These are phyloP conservation scores for Anorthoa munda DNA, from an alignment of 2,888 invertebrate genomes.

Conservation along the genomic window DNA sequence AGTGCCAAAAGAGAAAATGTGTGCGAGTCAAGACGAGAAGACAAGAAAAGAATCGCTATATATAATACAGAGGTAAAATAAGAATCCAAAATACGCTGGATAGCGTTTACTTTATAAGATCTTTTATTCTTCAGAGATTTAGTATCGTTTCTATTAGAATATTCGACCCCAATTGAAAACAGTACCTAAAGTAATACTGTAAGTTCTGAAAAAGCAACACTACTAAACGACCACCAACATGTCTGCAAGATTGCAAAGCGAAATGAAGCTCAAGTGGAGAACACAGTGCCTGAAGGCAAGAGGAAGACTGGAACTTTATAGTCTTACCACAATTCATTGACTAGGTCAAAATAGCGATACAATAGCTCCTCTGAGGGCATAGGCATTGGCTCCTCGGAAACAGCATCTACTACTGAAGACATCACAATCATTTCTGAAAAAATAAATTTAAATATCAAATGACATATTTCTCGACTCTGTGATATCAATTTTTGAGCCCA, in stretches of 20 bases:
- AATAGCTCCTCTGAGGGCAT: constrained; percentile 80
- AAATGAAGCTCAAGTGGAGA: constrained; percentile 48
- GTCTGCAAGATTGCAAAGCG: constrained; percentile 40
- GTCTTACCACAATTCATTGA: constrained; percentile 85
- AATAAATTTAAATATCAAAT: constrained; percentile 63
- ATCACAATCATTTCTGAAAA: constrained; percentile 87
- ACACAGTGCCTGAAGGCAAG: constrained; percentile 54
- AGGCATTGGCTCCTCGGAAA: constrained; percentile 79
- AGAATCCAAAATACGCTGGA: constrained; percentile 13
- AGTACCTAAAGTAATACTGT: background rate
- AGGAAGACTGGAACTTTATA: constrained; percentile 54
- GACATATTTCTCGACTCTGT: background rate
- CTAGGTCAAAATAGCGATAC: constrained; percentile 83
- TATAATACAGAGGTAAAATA: constrained; percentile 35
- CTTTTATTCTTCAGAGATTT: background rate
- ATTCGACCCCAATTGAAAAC: background rate
- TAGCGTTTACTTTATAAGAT: background rate
- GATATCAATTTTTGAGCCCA: background rate
- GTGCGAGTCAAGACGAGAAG: constrained; percentile 42
- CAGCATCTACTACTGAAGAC: constrained; percentile 82
- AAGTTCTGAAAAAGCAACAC: background rate
- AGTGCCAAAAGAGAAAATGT: constrained; percentile 58
- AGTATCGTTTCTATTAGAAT: background rate
- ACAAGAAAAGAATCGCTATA: constrained; percentile 40
- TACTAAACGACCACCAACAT: background rate